phyloP scores from a whole-genome alignment of 2,113 vertebrate species.

The Phrynocephalus versicolor region DNA sequence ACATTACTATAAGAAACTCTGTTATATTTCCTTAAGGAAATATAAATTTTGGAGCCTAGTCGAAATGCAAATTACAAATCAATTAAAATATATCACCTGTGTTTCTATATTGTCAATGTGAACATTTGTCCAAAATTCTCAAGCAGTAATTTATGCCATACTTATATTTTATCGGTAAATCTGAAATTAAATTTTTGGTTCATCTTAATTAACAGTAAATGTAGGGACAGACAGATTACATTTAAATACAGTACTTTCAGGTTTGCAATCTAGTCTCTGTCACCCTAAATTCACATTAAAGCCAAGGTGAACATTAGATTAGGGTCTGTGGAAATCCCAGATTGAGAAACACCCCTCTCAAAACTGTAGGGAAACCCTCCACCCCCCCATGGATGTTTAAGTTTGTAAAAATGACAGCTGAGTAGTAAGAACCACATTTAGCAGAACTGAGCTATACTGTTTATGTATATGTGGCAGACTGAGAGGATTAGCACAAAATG shows the following conservation, averaged over 20 bases:
- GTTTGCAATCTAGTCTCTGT: background rate
- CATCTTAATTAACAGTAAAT: background rate
- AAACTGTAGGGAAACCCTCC: no score
- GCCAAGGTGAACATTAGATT: background rate
- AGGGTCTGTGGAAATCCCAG: background rate
- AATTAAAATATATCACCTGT: background rate
- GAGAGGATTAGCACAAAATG: constrained; percentile 63
- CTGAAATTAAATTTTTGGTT: background rate
- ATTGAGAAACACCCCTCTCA: background rate
- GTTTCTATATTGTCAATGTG: background rate
- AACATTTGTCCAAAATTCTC: background rate
- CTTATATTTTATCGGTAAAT: background rate
- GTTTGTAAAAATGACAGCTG: no score
- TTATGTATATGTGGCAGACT: constrained; percentile 46
- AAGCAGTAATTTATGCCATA: background rate
- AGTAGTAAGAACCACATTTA: no score
- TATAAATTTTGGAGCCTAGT: background rate
- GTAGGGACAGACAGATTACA: background rate
- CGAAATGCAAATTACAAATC: background rate
- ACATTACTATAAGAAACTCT: no score
- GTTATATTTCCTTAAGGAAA: background rate
- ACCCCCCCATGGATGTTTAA: no score
- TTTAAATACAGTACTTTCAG: background rate
- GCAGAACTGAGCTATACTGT: no score
- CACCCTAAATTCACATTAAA: background rate